Conservation (phyloP, 2,113 vertebrate genomes). For the Shinisaurus crocodilurus region DNA sequence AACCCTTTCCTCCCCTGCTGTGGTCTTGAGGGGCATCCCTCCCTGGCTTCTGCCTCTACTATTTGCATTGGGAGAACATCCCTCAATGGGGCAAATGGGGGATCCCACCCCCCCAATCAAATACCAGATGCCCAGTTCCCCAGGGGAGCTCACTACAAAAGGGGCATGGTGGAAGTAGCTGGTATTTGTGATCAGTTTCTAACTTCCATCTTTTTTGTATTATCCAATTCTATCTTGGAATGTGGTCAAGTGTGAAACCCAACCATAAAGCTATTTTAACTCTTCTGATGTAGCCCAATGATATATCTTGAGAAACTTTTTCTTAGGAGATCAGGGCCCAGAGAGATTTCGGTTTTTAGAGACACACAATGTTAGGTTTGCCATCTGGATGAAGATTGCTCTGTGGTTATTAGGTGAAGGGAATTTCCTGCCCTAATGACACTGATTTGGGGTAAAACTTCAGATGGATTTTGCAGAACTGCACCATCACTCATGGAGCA, state of each 20-base stretch:
- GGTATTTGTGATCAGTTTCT: not conserved
- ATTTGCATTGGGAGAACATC: not conserved
- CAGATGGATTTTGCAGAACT: constrained; percentile 6
- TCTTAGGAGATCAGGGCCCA: not conserved
- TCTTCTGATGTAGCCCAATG: not conserved
- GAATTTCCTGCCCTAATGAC: constrained; percentile 12
- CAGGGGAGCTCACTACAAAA: not conserved
- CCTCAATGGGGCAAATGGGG: not conserved
- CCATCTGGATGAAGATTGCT: constrained; percentile 11
- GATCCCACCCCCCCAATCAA: not conserved
- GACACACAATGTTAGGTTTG: not conserved
- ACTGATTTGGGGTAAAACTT: not conserved
- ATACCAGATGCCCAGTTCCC: not conserved
- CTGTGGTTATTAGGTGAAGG: constrained; percentile 1
- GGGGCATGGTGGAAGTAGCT: not conserved
- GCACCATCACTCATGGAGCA: not conserved
- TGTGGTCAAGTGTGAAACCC: constrained; percentile 11
- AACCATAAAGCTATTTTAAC: not conserved
- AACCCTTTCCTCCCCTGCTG: too few relatives aligned
- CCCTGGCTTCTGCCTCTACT: not conserved
- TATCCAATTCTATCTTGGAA: not conserved
- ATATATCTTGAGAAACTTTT: not conserved
- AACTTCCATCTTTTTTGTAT: not conserved
- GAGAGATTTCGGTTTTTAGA: not conserved
- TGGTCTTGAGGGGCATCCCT: not conserved